Evolutionary conservation across 2,113 vertebrate species (phyloP), one percentile per base, ranked within the genome.

Genomic region (Oncorhynchus masou): DNA sequence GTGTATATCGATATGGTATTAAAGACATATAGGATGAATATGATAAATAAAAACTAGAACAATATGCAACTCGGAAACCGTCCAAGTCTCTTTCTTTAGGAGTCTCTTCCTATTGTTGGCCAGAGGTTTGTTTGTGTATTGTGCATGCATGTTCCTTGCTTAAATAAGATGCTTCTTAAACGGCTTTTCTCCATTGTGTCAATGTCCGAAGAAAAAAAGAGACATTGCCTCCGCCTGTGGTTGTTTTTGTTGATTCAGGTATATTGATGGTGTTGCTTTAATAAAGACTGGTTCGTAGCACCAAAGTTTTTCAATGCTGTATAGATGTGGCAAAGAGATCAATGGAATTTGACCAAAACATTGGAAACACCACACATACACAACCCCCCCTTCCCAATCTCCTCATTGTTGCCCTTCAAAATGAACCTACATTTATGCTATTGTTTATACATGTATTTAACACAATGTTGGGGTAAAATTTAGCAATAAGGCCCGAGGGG

Each of bases 201-300:
- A 54, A 62, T 65, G 74, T 82, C 79, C 62, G 60, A 66, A 79
- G 77, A 73, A 76, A 87, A 81, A 81, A 80, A 77, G 1, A 84
- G 59, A 6, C 39, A 45, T 45, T 45, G 39, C 57, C 60, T 59
- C 27, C 73, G 73, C 80, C 70, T 59, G 78, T 79, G 78, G 78
- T 69, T 78, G 39, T 11, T 34, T 75, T 64, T 70, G 67, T 64
- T 65, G 49, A 82, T 70, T 77, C 71, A 71, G 74, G 82, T 66
- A 48, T 78, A 74, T 74, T 48, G 22, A 77, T 24, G 34, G 9
- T 54, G 25, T 51, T 82, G 39, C 48, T 66, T 84, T 77, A 74
- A 75, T 51, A 71, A 81, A 76, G 60, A 86, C 80, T 71, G 73
- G 71, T 86, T 83, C 76, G 69, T 83, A 90, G 87, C 87, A 90